Percentiles rank a stretch among this genome's conserved stretches.
phyloP scores from a whole-genome alignment of 2,888 invertebrate genomes.

The Sarcophaga rosellei region DNA sequence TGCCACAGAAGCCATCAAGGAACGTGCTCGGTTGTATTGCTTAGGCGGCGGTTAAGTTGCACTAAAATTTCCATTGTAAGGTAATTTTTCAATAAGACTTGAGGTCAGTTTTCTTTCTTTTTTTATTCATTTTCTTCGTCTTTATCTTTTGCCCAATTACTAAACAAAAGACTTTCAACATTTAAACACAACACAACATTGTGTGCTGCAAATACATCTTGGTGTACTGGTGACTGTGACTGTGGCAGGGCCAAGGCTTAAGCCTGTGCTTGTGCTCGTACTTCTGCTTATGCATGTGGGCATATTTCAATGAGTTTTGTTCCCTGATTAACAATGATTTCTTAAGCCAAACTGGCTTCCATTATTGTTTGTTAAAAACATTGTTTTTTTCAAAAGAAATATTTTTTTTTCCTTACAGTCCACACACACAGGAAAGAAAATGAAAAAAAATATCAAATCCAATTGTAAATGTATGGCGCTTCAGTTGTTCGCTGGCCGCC shows the following conservation, averaged over 20 bases:
- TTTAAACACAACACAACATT: constrained; percentile 41
- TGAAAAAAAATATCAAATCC: background rate
- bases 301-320: constrained; percentile 20
- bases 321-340: constrained; percentile 61
- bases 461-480: constrained; percentile 49
- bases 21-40: constrained; percentile 59
- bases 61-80: constrained; percentile 46
- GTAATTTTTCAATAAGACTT: constrained; percentile 61
- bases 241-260: no score
- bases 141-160: constrained; percentile 65
- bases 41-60: constrained; percentile 15
- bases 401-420: background rate
- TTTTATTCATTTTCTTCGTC: constrained; percentile 22
- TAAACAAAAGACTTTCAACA: constrained; percentile 62
- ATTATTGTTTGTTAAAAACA: constrained; percentile 32
- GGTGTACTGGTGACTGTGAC: no score
- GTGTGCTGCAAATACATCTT: background rate
- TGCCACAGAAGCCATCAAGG: constrained; percentile 58
- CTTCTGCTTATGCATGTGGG: background rate
- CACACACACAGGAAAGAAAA: background rate
- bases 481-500: background rate
- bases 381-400: background rate
- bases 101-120: constrained; percentile 54
- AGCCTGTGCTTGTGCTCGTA: background rate
- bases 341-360: constrained; percentile 30